Conservation (phyloP, 2,113 vertebrate genomes). For the Dipodomys merriami region DNA sequence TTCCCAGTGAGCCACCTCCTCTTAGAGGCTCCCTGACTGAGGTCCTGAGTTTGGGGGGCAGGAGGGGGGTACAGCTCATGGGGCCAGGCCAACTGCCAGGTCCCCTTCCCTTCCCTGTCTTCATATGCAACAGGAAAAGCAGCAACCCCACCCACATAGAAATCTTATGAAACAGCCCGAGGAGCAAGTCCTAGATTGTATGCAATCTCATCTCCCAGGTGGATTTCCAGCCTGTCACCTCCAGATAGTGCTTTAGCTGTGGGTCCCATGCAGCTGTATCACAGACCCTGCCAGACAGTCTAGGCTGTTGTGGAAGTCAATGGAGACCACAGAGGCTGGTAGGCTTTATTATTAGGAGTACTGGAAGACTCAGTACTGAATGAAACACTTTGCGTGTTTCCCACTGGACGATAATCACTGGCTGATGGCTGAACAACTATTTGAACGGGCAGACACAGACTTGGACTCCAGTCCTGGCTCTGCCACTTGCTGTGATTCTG, state of each 20-base stretch:
- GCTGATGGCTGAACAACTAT: background rate
- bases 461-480: background rate
- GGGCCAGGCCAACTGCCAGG: background rate
- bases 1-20: background rate
- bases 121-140: background rate
- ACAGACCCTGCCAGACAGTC: background rate
- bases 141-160: background rate
- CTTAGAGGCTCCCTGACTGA: background rate
- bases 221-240: background rate
- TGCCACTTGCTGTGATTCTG: background rate
- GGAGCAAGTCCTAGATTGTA: background rate
- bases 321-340: background rate
- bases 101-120: background rate
- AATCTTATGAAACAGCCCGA: background rate
- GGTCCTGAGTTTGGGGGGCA: background rate
- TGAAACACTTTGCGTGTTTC: background rate
- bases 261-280: background rate
- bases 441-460: background rate
- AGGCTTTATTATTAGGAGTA: background rate
- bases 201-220: background rate
- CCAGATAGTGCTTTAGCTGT: background rate
- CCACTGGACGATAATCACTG: rapidly evolving
- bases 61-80: background rate
- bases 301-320: background rate
- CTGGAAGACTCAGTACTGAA: background rate